A percentile compares a stretch with the other conserved stretches of the same genome.
These are phyloP conservation scores for Mungos mungo DNA, from an alignment of 2,113 vertebrate species.

Conservation along the genomic window DNA sequence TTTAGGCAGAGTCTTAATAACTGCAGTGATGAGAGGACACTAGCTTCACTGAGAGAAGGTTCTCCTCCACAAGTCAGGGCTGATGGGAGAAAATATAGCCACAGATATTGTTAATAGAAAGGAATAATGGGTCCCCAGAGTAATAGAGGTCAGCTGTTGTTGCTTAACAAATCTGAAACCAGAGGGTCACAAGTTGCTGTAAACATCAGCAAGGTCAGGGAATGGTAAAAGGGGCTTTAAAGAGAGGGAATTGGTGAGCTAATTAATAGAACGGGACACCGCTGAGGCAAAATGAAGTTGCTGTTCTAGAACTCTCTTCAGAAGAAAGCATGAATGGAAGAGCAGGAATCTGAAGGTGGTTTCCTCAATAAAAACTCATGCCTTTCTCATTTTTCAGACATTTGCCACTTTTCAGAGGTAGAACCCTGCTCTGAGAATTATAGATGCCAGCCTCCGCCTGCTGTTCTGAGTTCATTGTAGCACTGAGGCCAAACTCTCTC, in stretches of 20 bases:
- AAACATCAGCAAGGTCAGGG: neutral
- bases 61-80: neutral
- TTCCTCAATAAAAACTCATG: neutral
- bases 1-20: neutral
- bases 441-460: neutral
- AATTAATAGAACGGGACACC: neutral
- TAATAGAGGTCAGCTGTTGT: neutral
- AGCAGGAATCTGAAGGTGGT: neutral
- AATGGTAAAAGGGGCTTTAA: neutral
- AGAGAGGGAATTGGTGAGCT: neutral
- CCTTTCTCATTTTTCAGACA: neutral
- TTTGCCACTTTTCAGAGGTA: neutral
- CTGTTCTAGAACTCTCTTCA: neutral
- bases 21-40: neutral
- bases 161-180: neutral
- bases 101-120: neutral
- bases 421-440: neutral
- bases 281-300: neutral
- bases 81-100: neutral
- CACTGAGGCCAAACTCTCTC: neutral
- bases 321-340: neutral
- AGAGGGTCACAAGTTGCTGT: neutral
- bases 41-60: neutral
- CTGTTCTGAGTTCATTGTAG: neutral
- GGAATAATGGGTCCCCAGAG: neutral